These are phyloP conservation scores for Beris chalybata DNA, from an alignment of 2,888 invertebrate species.

Conservation along the genomic window DNA sequence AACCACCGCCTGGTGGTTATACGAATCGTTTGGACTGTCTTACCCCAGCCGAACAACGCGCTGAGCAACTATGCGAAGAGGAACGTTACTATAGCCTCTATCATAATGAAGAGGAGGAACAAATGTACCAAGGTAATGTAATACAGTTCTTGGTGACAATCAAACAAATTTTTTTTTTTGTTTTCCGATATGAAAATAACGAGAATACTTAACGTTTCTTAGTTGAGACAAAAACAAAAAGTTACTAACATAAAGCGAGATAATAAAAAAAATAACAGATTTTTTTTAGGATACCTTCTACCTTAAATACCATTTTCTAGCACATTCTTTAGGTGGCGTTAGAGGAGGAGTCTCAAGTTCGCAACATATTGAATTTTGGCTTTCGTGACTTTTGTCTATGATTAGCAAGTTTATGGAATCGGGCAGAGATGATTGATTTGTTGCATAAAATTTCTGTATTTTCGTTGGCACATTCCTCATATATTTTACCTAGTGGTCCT, in stretches of 20 bases:
- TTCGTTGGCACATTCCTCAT: no score
- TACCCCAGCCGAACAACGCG: constrained; percentile 71
- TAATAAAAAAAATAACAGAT: not conserved
- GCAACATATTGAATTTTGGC: no score
- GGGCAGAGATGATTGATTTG: no score
- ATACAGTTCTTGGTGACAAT: not conserved
- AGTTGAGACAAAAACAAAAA: not conserved
- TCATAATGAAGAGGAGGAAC: constrained; percentile 85
- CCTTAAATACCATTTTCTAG: no score
- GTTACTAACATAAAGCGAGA: not conserved
- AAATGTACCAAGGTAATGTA: constrained; percentile 81
- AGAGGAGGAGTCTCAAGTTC: no score
- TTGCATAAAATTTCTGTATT: no score
- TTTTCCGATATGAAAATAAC: not conserved
- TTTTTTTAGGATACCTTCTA: no score
- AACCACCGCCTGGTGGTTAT: constrained; percentile 78
- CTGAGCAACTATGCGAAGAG: constrained; percentile 92
- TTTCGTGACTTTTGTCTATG: no score
- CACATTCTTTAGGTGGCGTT: no score
- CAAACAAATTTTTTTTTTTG: not conserved
- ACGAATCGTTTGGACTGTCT: constrained; percentile 63
- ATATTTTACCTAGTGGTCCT: no score
- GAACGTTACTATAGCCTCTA: constrained; percentile 90
- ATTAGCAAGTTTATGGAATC: no score
- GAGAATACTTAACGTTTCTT: constrained; percentile 1